phyloP scores from a whole-genome alignment of 2,797 vertebrate genomes.

The Xyrichtys novacula region DNA sequence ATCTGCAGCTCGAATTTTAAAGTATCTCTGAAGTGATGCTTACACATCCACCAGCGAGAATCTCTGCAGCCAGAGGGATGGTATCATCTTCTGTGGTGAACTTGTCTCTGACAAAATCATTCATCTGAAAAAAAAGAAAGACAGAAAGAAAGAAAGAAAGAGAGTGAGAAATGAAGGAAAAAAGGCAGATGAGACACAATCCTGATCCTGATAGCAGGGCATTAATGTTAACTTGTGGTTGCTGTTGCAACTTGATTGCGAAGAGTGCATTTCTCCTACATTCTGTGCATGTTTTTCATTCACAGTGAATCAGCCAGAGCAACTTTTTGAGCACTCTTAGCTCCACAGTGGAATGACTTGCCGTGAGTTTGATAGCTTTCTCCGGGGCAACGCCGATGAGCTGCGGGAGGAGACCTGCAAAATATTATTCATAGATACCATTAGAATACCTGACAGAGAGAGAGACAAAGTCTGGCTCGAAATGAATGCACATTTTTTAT shows the following conservation, averaged over 20 bases:
- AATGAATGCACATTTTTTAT: conserved; percentile 70
- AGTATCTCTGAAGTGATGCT: conserved; percentile 74
- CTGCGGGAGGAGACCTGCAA: conserved; percentile 96
- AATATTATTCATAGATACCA: conserved; percentile 84
- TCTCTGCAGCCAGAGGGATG: conserved; percentile 90
- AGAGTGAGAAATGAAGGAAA: conserved; percentile 28
- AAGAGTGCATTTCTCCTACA: conserved; percentile 41
- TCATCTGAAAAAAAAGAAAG: conserved; percentile 90
- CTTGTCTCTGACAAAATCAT: conserved; percentile 98
- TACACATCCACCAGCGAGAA: conserved; percentile 95
- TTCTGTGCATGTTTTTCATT: conserved; percentile 67
- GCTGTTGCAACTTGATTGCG: conserved; percentile 71
- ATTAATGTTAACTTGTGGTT: conserved; percentile 75
- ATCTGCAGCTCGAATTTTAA: conserved; percentile 41
- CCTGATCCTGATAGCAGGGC: conserved; percentile 58
- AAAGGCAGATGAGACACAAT: conserved; percentile 66
- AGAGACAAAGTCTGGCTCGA: conserved; percentile 51
- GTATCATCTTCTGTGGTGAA: conserved; percentile 90
- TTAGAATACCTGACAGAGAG: conserved; percentile 72
- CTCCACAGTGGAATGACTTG: conserved; percentile 86
- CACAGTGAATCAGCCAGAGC: conserved; percentile 55
- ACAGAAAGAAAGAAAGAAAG: background rate
- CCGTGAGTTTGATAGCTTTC: conserved; percentile 99
- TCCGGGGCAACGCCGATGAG: conserved; percentile 98
- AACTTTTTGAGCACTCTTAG: conserved; percentile 63